phyloP scores from a whole-genome alignment of 2,113 vertebrate species.

The Oryzias woworae region DNA sequence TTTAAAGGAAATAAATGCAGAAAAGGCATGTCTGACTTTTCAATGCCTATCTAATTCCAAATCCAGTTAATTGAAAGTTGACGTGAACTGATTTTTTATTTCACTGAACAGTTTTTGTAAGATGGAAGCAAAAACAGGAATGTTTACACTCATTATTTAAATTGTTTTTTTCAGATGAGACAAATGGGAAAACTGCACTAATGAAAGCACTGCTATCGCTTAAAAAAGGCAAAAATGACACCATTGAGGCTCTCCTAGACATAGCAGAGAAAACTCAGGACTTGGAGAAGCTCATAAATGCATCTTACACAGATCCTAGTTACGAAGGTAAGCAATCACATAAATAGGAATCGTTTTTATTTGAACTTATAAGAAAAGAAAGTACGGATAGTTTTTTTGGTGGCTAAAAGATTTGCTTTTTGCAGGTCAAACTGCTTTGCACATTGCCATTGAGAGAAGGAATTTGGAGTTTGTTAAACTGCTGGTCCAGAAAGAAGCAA shows the following conservation, averaged over 20 bases:
- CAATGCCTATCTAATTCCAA: too few species aligned
- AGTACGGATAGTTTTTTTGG: too few species aligned
- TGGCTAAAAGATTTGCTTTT: background rate
- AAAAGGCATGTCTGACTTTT: too few species aligned
- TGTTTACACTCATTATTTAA: background rate
- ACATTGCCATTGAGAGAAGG: constrained; percentile 87
- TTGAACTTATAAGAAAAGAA: too few species aligned
- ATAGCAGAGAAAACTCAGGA: constrained; percentile 83
- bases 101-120: background rate
- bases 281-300: constrained; percentile 82
- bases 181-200: constrained; percentile 85
- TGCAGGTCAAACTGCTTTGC: constrained; percentile 86
- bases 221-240: constrained; percentile 80
- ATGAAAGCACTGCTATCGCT: constrained; percentile 88
- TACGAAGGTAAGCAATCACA: constrained; percentile 78
- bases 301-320: constrained; percentile 81
- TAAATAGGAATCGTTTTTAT: too few species aligned
- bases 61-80: too few species aligned
- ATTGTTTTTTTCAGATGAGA: constrained; percentile 71
- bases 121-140: background rate
- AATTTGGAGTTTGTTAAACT: constrained; percentile 83
- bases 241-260: constrained; percentile 82
- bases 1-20: too few species aligned
- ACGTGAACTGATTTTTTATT: background rate
- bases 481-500: constrained; percentile 85